These are phyloP conservation scores for Lepidocolaptes lacrymiger DNA, from an alignment of 2,797 vertebrate genomes.

Conservation along the genomic window DNA sequence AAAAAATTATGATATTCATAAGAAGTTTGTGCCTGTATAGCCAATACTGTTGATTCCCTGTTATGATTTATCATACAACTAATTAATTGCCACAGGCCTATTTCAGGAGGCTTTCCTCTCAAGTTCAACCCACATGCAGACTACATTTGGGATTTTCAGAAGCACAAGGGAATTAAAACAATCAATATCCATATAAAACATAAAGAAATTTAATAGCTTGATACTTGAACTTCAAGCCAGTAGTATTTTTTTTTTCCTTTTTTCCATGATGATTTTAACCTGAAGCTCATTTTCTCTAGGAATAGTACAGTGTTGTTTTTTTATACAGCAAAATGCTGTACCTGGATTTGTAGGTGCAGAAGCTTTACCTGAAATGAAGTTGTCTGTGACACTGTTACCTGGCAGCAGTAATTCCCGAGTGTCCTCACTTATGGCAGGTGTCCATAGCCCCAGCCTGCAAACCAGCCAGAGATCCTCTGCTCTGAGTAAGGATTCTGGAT, in stretches of 20 bases:
- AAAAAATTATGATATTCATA: not conserved
- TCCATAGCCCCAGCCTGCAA: not conserved
- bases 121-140: not conserved
- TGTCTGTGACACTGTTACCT: not conserved
- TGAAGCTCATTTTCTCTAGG: not conserved
- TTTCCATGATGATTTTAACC: not conserved
- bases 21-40: not conserved
- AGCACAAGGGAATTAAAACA: not conserved
- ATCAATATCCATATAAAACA: not conserved
- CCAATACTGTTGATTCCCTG: not conserved
- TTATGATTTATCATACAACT: not conserved
- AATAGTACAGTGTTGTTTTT: not conserved
- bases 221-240: not conserved
- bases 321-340: not conserved
- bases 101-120: not conserved
- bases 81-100: not conserved
- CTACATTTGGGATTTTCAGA: not conserved
- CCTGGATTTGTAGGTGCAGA: not conserved
- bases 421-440: not conserved
- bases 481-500: not conserved
- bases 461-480: not conserved
- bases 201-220: not conserved
- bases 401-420: not conserved
- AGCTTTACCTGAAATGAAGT: not conserved
- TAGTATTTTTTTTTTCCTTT: not conserved